Base-by-base conservation (phyloP, 2,888 invertebrate genomes). In the Tachina lurida region DNA sequence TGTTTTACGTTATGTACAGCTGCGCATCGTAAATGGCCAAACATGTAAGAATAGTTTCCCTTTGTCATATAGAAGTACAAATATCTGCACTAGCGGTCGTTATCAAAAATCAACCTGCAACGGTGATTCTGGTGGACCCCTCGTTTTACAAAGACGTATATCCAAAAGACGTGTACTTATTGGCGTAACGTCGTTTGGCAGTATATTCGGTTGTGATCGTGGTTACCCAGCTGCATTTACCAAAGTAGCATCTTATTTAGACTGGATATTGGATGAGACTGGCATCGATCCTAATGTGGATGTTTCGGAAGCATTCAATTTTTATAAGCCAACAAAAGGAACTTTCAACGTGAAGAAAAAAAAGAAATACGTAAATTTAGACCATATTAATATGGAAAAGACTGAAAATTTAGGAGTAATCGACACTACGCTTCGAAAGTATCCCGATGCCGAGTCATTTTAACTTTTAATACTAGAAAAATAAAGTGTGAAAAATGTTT, bases 51-150 rank as follows among this genome's bases (percentile, higher is more conserved):
- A 91, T 3, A 91, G 90, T 52, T 94, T 92, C 87, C 92, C 93
- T 0, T 90, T 92, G 5, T 89, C 91, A 1, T 92, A 93, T 77
- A 90, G 90, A 3, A 89, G 89, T 47, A 91, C 91, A 3, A 93
- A 94, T 80, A 92, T 94, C 39, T 94, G 94, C 88, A 92, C 93
- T 4, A 92, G 92, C 70, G 88, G 88, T 4, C 84, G 86, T 45
- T 82, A 90, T 31, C 91, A 92, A 1, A 91, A 90, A 54, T 93
- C 93, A 68, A 92, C 93, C 3, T 94, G 94, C 89, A 92, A 91
- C 43, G 94, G 94, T 0, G 94, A 94, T 84, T 93, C 93, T 12
- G 92, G 92, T 41, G 92, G 92, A 17, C 92, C 92, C 3, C 84
- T 92, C 71, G 93, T 91, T 19, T 83, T 91, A 45, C 92, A 90